Conservation (phyloP, 2,888 invertebrate species). For the Capitulum mitella region DNA sequence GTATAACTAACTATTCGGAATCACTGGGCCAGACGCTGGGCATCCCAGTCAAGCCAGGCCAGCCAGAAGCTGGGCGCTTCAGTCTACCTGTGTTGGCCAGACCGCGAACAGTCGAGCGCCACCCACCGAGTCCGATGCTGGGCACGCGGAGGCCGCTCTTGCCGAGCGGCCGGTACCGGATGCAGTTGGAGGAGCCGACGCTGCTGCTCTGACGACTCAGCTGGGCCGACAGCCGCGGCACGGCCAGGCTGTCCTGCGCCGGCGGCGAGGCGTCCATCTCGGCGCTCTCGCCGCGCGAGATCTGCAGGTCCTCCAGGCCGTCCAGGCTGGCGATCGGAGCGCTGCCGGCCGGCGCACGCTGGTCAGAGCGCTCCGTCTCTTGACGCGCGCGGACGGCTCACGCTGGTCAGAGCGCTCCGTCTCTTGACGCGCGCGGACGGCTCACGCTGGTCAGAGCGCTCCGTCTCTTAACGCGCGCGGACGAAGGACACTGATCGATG, state of each 20-base stretch:
- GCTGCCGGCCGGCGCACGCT: too few relatives aligned
- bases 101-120: too few relatives aligned
- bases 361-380: too few relatives aligned
- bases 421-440: too few relatives aligned
- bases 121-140: slow-evolving; percentile 73
- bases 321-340: slow-evolving; percentile 38
- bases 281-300: slow-evolving; percentile 28
- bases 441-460: too few relatives aligned
- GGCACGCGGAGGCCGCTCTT: slow-evolving; percentile 92
- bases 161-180: slow-evolving; percentile 85
- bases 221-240: slow-evolving; percentile 18
- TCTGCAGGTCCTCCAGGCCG: slow-evolving; percentile 37
- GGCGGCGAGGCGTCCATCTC: slow-evolving; percentile 31
- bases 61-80: not conserved
- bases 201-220: slow-evolving; percentile 31
- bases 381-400: too few relatives aligned
- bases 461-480: too few relatives aligned
- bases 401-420: too few relatives aligned
- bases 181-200: slow-evolving; percentile 57
- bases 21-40: not conserved
- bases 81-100: too few relatives aligned
- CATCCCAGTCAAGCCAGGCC: not conserved
- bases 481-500: too few relatives aligned
- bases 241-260: slow-evolving; percentile 32
- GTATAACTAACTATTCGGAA: too few relatives aligned